phyloP scores from a whole-genome alignment of 1,140 invertebrate species.

The Drosophila yakuba region DNA sequence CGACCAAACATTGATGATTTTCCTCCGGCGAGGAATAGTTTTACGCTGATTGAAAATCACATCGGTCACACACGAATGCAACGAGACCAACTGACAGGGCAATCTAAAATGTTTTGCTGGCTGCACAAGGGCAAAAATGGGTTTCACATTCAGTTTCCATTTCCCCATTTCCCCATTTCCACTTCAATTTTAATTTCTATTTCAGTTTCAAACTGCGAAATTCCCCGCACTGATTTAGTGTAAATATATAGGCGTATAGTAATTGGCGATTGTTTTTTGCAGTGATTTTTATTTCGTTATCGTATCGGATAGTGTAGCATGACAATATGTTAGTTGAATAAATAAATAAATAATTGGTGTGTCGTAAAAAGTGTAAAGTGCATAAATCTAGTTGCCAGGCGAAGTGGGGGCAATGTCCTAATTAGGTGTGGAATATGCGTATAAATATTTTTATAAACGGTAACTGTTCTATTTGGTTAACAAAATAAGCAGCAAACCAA shows the following conservation, averaged over 20 bases:
- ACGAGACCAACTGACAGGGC: conserved; percentile 63
- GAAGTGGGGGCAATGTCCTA: conserved; percentile 14
- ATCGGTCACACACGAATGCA: conserved; percentile 69
- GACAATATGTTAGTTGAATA: conserved; percentile 82
- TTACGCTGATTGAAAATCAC: conserved; percentile 62
- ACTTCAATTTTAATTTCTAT: background rate
- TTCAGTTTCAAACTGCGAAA: conserved; percentile 2
- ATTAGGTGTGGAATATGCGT: conserved; percentile 54
- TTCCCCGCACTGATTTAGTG: conserved; percentile 29
- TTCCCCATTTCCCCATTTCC: background rate
- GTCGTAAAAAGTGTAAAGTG: conserved; percentile 51
- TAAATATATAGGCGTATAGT: conserved; percentile 19
- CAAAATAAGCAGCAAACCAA: conserved; percentile 36
- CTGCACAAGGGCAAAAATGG: conserved; percentile 24
- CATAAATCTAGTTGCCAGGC: conserved; percentile 43
- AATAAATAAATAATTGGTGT: conserved; percentile 77
- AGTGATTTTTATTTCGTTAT: conserved; percentile 65
- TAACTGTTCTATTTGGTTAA: conserved; percentile 61
- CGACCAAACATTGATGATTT: background rate
- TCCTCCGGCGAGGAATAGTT: conserved; percentile 45
- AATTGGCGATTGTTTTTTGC: conserved; percentile 36
- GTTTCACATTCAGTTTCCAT: conserved; percentile 2
- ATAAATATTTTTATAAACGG: conserved; percentile 44
- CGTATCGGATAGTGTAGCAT: conserved; percentile 56
- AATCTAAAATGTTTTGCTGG: conserved; percentile 74